These are phyloP conservation scores for Ceyx melanurus DNA, from an alignment of 2,113 vertebrate genomes.

Conservation along the genomic window DNA sequence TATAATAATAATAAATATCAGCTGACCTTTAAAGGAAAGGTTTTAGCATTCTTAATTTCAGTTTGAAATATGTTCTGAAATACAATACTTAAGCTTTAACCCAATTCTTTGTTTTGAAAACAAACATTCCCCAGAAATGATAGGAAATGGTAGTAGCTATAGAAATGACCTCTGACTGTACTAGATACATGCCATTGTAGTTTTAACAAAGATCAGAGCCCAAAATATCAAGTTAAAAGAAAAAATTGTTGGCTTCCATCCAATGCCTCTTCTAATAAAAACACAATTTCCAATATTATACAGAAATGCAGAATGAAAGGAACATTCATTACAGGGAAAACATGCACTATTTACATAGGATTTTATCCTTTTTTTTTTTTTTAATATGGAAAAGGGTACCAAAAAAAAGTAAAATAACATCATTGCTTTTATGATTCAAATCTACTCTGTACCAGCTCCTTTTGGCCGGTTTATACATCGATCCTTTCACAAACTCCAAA, in stretches of 20 bases:
- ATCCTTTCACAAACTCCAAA: constrained; percentile 16
- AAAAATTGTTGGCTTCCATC: constrained; percentile 90
- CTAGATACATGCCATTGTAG: constrained; percentile 88
- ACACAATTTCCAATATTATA: constrained; percentile 79
- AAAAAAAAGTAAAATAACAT: constrained; percentile 71
- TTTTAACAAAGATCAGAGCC: constrained; percentile 86
- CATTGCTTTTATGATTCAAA: constrained; percentile 62
- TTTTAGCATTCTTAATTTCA: constrained; percentile 89
- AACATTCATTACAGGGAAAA: constrained; percentile 79
- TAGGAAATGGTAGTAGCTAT: constrained; percentile 79
- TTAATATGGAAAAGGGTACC: constrained; percentile 64
- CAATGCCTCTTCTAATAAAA: constrained; percentile 92
- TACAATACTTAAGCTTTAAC: constrained; percentile 86
- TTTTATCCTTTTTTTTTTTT: constrained; percentile 73
- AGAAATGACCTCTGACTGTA: constrained; percentile 84
- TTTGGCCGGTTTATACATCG: constrained; percentile 30
- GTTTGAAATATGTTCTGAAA: constrained; percentile 93
- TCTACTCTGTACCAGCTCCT: constrained; percentile 54
- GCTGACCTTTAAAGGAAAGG: constrained; percentile 96
- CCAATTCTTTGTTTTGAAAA: constrained; percentile 88
- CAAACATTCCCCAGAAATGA: constrained; percentile 85
- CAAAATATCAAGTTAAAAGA: constrained; percentile 89
- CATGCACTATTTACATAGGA: constrained; percentile 78
- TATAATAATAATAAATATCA: constrained; percentile 90
- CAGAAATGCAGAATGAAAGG: constrained; percentile 77